Base-by-base conservation (phyloP, 2,797 vertebrate genomes). In the Melanotaenia boesemani region DNA sequence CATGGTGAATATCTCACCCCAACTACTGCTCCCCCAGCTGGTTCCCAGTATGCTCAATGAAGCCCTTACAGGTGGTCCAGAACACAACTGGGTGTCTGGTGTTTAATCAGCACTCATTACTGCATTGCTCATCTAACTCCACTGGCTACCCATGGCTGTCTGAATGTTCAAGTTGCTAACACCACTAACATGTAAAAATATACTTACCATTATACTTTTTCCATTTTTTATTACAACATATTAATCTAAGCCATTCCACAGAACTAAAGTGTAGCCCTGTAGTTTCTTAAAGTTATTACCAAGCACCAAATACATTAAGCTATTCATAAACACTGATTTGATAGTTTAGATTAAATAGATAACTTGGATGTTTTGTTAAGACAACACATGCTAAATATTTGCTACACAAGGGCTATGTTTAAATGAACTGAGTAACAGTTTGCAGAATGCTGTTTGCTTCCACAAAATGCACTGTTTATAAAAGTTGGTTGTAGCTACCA, bases 401-500 rank as follows among this genome's bases (percentile, higher is more conserved):
- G 1, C 12, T 68, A 61, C 6, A 62, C 10, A 28, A 26, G 15
- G 7, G 1, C 2, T 13, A 12, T 15, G 57, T 58, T 46, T 32
- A 66, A 41, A 62, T 37, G 26, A 55, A 24, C 54, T n/a, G 11
- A 66, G 26, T 54, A 57, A 34, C 57, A 59, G 30, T 28, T 54
- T 5, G 22, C 8, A 68, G 16, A 39, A 20, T 48, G 30, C n/a
- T 22, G 48, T 50, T 50, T 22, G 48, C 48, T 22, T 50, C 48
- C 48, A 50, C 48, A 50, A 50, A 50, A 50, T 22, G n/a, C 20
- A 50, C 48, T 50, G 48, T 50, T 22, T 50, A 11, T 50, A 10
- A 50, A 50, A 22, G 48, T 50, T 50, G 48, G 20, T 22, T 11
- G 48, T 50, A n/a, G 18, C 46, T n/a, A 22, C 20, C 8, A 50